Conservation (phyloP, 2,113 vertebrate species). For the Syngnathus scovelli region DNA sequence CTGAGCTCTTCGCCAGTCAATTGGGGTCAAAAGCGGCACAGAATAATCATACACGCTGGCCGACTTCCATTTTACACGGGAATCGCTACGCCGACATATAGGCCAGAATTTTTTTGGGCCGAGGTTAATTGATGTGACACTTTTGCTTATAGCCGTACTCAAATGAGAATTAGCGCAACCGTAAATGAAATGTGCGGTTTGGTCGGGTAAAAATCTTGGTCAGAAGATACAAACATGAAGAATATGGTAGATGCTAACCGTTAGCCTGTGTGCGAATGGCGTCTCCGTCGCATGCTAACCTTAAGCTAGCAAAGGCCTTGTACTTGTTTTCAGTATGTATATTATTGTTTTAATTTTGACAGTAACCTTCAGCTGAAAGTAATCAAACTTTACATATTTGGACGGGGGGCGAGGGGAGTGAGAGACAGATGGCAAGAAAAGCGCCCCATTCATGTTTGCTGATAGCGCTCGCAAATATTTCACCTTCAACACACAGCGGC, state of each 20-base stretch:
- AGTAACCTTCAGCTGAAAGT: neutral
- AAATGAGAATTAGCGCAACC: neutral
- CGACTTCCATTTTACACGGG: slow-evolving; percentile 46
- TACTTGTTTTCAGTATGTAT: no score
- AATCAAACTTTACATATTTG: neutral
- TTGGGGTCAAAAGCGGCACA: slow-evolving; percentile 49
- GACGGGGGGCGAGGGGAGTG: neutral
- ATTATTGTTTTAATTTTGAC: no score
- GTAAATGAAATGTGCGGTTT: neutral
- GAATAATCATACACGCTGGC: slow-evolving; percentile 44
- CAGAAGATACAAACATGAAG: neutral
- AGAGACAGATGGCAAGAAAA: slow-evolving; percentile 11
- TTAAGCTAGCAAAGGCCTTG: no score
- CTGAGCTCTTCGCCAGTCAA: slow-evolving; percentile 48
- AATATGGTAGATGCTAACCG: neutral
- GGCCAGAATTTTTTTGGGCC: slow-evolving; percentile 4
- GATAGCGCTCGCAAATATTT: slow-evolving; percentile 23
- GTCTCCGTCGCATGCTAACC: no score
- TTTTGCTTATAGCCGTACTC: neutral
- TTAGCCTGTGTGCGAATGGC: no score
- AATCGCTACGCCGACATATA: slow-evolving; percentile 37
- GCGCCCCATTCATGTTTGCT: slow-evolving; percentile 13
- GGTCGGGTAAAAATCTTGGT: neutral
- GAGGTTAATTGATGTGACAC: slow-evolving; percentile 25
- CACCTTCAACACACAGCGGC: slow-evolving; percentile 22